Base-by-base conservation (phyloP, 2,113 vertebrate species). In the Fukomys damarensis region DNA sequence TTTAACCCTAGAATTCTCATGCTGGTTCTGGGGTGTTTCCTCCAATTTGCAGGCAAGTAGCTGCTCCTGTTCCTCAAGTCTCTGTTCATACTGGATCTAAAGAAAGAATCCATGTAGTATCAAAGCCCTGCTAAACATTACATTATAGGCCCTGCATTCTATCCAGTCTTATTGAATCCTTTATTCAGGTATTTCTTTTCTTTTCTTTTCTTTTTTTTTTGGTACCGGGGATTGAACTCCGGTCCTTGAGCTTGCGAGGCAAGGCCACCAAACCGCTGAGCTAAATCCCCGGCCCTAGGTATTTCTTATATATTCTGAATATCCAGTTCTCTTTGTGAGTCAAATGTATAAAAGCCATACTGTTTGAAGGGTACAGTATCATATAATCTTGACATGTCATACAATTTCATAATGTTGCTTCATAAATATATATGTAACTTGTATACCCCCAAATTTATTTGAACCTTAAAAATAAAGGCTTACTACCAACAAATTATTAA, bases 11-110 rank as follows among this genome's bases (percentile, higher is more conserved):
- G 97, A 87, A 38, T 83, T 89, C 24, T 98, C 91, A 2, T 91
- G 89, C 2, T 97, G 80, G 58, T 96, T 98, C 83, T 97, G 96
- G 0, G 96, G 72, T 58, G 95, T 97, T 41, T 92, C 96, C 84
- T 97, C 97, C 49, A 97, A 94, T 86, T 98, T 98, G 91, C 85
- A 97, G n/a, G 98, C 95, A 96, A 99, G 98, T 13, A 98, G 98
- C 76, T 98, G 98, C 96, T 99, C 99, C 88, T 99, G 98, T 80
- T 99, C 99, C 32, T 97, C 98, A 72, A 99, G 98, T 95, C 99
- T 99, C 96, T 99, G 98, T 92, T 99, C 99, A 59, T 99, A 99
- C 72, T 99, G 99, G 20, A 99, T 98, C 99, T 99, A 96, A 32
- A 91, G 66, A 96, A 98, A 98, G 91, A 96, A 90, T 86, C 0